phyloP scores from a whole-genome alignment of 1,140 invertebrate species.

The Bombus breviceps region DNA sequence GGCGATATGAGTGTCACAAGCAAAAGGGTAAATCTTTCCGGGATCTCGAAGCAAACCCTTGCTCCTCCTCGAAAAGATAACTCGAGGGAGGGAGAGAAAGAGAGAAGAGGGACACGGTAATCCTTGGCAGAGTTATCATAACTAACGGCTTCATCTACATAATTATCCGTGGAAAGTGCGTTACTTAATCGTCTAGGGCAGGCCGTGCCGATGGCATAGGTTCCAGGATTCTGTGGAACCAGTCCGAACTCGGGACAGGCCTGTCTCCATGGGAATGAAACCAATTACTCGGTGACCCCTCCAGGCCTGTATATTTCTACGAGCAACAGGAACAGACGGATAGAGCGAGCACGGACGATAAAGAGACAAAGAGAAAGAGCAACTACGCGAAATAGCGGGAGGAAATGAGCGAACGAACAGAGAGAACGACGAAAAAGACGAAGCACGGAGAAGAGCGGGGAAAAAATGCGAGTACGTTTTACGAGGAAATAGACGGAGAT shows the following conservation, averaged over 20 bases:
- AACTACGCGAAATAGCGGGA: conserved; percentile 67
- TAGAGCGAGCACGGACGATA: conserved; percentile 27
- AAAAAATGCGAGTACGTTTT: conserved; percentile 1
- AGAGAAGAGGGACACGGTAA: conserved; percentile 4
- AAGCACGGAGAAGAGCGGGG: conserved; percentile 1
- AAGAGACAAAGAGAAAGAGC: conserved; percentile 58
- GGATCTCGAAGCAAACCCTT: neutral
- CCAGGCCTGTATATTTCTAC: conserved; percentile 74
- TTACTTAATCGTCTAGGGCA: conserved; percentile 76
- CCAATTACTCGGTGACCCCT: conserved; percentile 81
- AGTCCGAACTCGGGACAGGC: conserved; percentile 73
- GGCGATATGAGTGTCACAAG: neutral
- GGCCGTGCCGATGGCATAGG: conserved; percentile 65
- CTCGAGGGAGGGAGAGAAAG: neutral
- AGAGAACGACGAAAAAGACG: neutral
- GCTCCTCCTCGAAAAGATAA: conserved; percentile 31
- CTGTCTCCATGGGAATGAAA: conserved; percentile 80
- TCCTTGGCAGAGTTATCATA: conserved; percentile 75
- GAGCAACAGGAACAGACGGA: conserved; percentile 57
- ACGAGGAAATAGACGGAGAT: conserved; percentile 43
- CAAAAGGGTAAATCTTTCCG: neutral
- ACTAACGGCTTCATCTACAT: conserved; percentile 81
- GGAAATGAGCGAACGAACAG: conserved; percentile 45
- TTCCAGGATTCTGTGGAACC: conserved; percentile 70
- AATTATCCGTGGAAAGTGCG: conserved; percentile 79